Base-by-base conservation (phyloP, 2,113 vertebrate species). In the Thryonomys swinderianus region DNA sequence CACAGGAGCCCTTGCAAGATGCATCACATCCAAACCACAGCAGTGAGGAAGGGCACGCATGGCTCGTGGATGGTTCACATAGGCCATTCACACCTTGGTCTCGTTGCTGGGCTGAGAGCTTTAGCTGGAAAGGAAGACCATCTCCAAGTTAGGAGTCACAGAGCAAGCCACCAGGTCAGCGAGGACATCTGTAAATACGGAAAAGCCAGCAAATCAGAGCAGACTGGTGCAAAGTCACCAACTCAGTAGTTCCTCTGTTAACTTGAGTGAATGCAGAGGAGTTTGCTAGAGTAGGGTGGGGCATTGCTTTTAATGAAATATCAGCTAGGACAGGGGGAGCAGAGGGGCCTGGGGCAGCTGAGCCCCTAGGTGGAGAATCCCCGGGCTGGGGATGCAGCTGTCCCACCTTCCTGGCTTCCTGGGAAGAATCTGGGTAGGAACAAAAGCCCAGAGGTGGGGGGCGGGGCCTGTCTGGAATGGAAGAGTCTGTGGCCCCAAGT, bases 131-230 rank as follows among this genome's bases (percentile, higher is more conserved):
- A 61, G 48, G 57, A 76, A 12, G 23, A 32, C 10, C 30, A 62
- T 16, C 3, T 3, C 32, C 23, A 48, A 13, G 6, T 78, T 48
- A 32, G 71, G 20, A 25, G 25, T n/a, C 66, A 67, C 55, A 61
- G 13, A 93, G 25, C 32, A 85, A 81, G 48, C 13, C 21, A 45
- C 12, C 79, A 62, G 78, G n/a, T 59, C 91, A 81, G 42, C n/a
- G 71, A 62, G 11, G 6, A 4, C n/a, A 86, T 18, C 64, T 10
- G 0, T 34, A 64, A 91, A 37, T 59, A 74, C 59, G 62, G 62
- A 57, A 62, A 85, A 82, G 64, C 34, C 45, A 62, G 32, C 40
- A 90, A 74, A 76, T 87, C 57, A 78, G 53, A 96, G 83, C 34
- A 85, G 61, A 85, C 23, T 57, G 27, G 48, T 69, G 53, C 42